Percentiles rank a stretch among this genome's conserved stretches.
Conservation (phyloP, 2,888 invertebrate species). For the Coremacera marginata region DNA sequence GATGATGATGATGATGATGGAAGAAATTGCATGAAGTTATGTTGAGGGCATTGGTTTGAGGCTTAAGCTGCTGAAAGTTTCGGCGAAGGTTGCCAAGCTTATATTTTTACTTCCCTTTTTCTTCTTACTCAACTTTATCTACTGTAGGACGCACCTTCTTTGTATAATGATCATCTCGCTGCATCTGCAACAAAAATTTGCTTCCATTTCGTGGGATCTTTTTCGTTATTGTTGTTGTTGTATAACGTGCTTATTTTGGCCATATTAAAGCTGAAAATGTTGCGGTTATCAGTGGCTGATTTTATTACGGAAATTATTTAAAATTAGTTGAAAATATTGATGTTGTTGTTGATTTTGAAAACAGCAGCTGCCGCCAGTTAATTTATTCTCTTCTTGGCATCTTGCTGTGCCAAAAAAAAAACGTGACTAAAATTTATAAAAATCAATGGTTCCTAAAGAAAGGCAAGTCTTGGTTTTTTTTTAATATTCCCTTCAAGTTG, state of each 20-base stretch:
- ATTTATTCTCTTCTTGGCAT: too few relatives aligned
- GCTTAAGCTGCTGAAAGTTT: neutral
- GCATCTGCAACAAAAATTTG: conserved; percentile 1
- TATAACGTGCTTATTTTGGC: neutral
- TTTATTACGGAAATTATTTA: conserved; percentile 31
- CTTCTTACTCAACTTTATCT: neutral
- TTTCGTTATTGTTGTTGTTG: neutral
- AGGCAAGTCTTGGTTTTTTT: too few relatives aligned
- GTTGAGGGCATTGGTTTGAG: neutral
- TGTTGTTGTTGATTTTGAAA: neutral
- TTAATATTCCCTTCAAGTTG: too few relatives aligned
- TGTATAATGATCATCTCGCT: neutral
- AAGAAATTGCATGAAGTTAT: neutral
- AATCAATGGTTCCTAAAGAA: too few relatives aligned
- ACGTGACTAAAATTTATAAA: too few relatives aligned
- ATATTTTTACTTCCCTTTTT: neutral
- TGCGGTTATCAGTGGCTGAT: conserved; percentile 29
- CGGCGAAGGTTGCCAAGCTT: conserved; percentile 7
- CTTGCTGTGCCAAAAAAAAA: too few relatives aligned
- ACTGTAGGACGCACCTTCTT: neutral
- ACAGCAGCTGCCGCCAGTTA: conserved; percentile 10
- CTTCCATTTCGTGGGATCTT: conserved; percentile 1
- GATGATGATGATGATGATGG: neutral
- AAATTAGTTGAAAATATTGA: conserved; percentile 26
- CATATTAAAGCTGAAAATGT: conserved; percentile 34